Percentiles rank a stretch among this genome's conserved stretches.
These are phyloP conservation scores for Sebastes kiyomatsui DNA, from an alignment of 2,797 vertebrate genomes.

Conservation along the genomic window DNA sequence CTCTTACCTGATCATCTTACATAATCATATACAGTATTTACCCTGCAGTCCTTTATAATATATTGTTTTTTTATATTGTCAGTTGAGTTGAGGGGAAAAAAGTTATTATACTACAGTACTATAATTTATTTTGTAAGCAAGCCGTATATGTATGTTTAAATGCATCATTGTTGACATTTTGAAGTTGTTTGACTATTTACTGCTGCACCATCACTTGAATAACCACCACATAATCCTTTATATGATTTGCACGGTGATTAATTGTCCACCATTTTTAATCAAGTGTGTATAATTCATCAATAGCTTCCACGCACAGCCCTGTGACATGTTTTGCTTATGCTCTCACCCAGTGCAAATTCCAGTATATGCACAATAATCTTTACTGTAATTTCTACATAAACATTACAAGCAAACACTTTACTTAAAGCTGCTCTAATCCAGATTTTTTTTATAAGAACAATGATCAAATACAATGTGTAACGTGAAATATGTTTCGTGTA, in stretches of 20 bases:
- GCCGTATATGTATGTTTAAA: not conserved
- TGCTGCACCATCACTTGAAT: not conserved
- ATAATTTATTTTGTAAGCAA: not conserved
- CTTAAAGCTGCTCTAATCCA: not conserved
- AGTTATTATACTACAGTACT: not conserved
- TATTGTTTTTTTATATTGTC: not conserved
- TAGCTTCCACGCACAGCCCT: not conserved
- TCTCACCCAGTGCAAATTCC: not conserved
- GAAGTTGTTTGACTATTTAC: not conserved
- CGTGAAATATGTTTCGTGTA: rapidly evolving
- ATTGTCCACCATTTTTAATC: not conserved
- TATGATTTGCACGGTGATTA: not conserved
- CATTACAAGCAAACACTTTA: not conserved
- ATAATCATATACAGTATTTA: not conserved
- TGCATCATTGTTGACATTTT: not conserved
- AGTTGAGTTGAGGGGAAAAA: not conserved
- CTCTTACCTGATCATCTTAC: not conserved
- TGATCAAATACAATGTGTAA: not conserved
- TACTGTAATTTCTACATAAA: not conserved
- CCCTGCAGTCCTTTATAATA: not conserved
- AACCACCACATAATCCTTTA: not conserved
- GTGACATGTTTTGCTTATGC: not conserved
- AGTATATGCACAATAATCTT: not conserved
- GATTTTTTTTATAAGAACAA: not conserved
- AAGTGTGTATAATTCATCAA: not conserved